Conservation (phyloP, 2,888 invertebrate species). For the Lasius fuliginosus region DNA sequence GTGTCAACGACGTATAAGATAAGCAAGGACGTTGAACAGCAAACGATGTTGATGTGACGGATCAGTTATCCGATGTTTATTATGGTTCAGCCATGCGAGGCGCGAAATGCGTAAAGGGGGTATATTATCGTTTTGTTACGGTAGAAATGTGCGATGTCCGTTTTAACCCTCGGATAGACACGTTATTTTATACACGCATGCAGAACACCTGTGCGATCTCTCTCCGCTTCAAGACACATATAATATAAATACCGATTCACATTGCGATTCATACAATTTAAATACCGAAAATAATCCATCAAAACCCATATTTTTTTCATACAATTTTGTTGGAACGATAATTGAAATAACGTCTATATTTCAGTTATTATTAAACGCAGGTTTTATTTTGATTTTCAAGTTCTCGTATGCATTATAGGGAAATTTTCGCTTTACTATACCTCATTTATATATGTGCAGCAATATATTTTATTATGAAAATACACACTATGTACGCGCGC, state of each 20-base stretch:
- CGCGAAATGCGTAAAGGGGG: slow-evolving; percentile 1
- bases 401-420: neutral
- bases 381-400: slow-evolving; percentile 3
- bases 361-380: slow-evolving; percentile 21
- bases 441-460: neutral
- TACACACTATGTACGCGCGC: neutral
- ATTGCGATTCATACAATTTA: slow-evolving; percentile 15
- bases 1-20: slow-evolving; percentile 49
- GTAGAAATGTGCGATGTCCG: slow-evolving; percentile 40
- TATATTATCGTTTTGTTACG: slow-evolving; percentile 35
- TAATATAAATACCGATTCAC: slow-evolving; percentile 6
- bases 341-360: neutral
- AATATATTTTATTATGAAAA: slow-evolving; percentile 32
- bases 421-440: slow-evolving; percentile 24
- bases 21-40: slow-evolving; percentile 21
- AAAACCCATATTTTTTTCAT: neutral
- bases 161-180: slow-evolving; percentile 34
- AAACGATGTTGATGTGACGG: slow-evolving; percentile 21
- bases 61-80: slow-evolving; percentile 36
- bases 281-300: neutral
- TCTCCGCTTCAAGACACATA: neutral
- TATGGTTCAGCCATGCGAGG: slow-evolving; percentile 45
- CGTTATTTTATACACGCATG: slow-evolving; percentile 34
- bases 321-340: neutral
- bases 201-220: neutral